These are phyloP conservation scores for Macrostomum cliftonense DNA, from an alignment of 2,888 invertebrate genomes.

Conservation along the genomic window DNA sequence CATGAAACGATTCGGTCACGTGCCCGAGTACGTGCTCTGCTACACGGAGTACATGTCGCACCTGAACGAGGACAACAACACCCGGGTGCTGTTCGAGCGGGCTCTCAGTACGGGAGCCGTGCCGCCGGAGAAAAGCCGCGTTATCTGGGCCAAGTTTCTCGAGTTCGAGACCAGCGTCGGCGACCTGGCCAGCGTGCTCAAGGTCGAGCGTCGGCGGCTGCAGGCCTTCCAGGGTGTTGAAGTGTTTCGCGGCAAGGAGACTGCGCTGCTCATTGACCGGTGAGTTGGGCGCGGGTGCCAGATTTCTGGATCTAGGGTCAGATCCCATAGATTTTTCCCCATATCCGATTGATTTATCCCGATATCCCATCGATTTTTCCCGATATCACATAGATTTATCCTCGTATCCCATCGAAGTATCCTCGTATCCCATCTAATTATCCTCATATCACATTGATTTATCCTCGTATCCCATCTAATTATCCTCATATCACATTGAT, in stretches of 20 bases:
- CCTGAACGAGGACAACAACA: constrained; percentile 98
- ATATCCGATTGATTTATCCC: too few species aligned
- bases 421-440: too few species aligned
- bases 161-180: constrained; percentile 98
- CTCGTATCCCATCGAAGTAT: too few species aligned
- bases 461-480: too few species aligned
- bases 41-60: constrained; percentile 88
- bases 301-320: too few species aligned
- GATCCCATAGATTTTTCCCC: too few species aligned
- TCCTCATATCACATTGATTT: too few species aligned
- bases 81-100: constrained; percentile 88
- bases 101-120: constrained; percentile 73
- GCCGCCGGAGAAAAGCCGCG: constrained; percentile 71
- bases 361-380: too few species aligned
- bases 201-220: constrained; percentile 80
- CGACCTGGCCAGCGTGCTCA: constrained; percentile 83
- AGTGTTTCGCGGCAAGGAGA: constrained; percentile 81
- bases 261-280: constrained; percentile 74
- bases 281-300: too few species aligned
- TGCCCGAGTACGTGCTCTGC: constrained; percentile 78
- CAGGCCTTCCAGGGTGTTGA: constrained; percentile 34
- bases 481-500: too few species aligned
- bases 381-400: too few species aligned
- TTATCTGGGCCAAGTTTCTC: constrained; percentile 93
- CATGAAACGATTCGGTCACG: constrained; percentile 79